A percentile compares a stretch with the other conserved stretches of the same genome.
These are phyloP conservation scores for Urocyon cinereoargenteus DNA, from an alignment of 2,797 vertebrate genomes.

Conservation along the genomic window DNA sequence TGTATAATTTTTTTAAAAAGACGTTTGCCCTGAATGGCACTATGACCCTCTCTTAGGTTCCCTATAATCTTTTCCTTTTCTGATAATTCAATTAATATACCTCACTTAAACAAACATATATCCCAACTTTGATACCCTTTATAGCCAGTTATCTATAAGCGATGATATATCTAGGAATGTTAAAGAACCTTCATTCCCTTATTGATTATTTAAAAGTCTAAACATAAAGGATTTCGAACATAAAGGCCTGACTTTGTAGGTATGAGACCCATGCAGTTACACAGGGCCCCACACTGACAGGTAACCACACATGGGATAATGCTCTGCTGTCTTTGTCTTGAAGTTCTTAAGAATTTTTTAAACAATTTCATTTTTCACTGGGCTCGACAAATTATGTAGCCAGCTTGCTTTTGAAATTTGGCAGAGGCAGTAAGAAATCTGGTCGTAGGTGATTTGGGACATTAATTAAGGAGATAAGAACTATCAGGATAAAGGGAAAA, in stretches of 20 bases:
- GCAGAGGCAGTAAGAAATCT: background rate
- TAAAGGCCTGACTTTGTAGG: background rate
- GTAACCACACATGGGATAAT: background rate
- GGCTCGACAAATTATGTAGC: background rate
- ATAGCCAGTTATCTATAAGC: background rate
- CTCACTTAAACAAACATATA: background rate
- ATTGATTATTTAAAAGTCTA: background rate
- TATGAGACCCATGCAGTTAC: background rate
- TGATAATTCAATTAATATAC: background rate
- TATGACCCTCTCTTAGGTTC: background rate
- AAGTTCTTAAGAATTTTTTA: constrained; percentile 24
- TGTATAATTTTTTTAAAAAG: background rate
- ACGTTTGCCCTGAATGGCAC: background rate
- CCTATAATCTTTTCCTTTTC: background rate
- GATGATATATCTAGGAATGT: background rate
- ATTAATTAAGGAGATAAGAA: constrained; percentile 18
- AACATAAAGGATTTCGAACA: background rate
- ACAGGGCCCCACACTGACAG: background rate
- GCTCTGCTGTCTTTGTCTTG: background rate
- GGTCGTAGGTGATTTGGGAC: background rate
- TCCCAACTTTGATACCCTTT: background rate
- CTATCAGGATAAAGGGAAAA: background rate
- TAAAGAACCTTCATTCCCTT: background rate
- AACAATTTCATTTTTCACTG: background rate
- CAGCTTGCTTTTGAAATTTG: constrained; percentile 27